Percentiles rank a stretch among this genome's conserved stretches.
These are phyloP conservation scores for Gymnothorax reevesii DNA, from an alignment of 2,797 vertebrate species.

Conservation along the genomic window DNA sequence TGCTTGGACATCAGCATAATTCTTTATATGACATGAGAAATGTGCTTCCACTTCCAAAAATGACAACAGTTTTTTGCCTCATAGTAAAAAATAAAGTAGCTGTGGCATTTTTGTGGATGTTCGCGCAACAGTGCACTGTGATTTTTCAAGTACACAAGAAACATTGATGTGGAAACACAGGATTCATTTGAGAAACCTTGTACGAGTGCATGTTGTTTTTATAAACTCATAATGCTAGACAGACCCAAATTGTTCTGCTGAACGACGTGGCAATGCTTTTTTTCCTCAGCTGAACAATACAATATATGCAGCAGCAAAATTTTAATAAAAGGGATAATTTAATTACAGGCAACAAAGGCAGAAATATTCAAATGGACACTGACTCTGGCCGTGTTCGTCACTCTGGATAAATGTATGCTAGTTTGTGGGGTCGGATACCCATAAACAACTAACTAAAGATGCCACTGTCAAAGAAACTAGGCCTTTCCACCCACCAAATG, in stretches of 20 bases:
- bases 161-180: background rate
- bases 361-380: conserved; percentile 5
- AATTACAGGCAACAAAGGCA: background rate
- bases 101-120: background rate
- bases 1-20: background rate
- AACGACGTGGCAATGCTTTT: background rate
- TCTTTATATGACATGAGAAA: background rate
- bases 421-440: background rate
- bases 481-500: background rate
- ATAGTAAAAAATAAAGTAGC: background rate
- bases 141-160: background rate
- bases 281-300: background rate
- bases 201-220: conserved; percentile 9
- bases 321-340: background rate
- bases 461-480: background rate
- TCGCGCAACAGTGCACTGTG: background rate
- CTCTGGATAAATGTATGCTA: background rate
- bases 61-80: background rate
- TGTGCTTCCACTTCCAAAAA: background rate
- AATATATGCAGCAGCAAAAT: background rate
- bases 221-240: background rate
- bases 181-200: background rate
- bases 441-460: background rate
- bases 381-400: background rate
- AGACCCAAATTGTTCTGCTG: background rate